Evolutionary conservation across 1,140 invertebrate genomes (phyloP), one percentile per base, ranked within the genome.

Genomic region (Araneus ventricosus): DNA sequence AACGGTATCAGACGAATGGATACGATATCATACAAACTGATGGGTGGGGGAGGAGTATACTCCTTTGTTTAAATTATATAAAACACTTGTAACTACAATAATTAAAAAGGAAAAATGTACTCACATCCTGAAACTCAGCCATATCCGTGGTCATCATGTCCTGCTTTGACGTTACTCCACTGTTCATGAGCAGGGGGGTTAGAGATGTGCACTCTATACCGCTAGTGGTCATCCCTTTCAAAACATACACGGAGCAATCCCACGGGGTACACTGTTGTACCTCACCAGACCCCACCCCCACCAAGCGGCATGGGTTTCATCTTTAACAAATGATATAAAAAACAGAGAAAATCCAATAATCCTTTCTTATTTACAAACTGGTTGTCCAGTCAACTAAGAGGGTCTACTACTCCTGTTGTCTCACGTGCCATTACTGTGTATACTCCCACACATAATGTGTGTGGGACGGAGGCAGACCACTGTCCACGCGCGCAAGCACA

Each of bases 131-230:
- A 79, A 92, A 92, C 27, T 92, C 91, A 10, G 84, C 91, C 91
- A 92, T 92, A 88, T 92, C 91, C 61, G 91, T 87, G 22, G 91
- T 92, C 91, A 92, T 92, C 82, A 92, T 92, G 82, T 70, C 84
- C 30, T 92, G 61, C 27, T 92, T 92, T 37, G 67, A 3, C 8
- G 91, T 41, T 41, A 92, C 91, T 92, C 91, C 91, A 92, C 63
- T 87, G 52, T 92, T 92, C 82, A 92, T 59, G 20, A 92, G 45
- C 80, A 87, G 41, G 61, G 91, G 84, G 85, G 82, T 41, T 6
- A 87, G 27, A 88, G 22, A 79, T 59, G 91, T 87, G 34, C 91
- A 92, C 61, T 92, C 91, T 17, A 75, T 90, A 80, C 88, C 75
- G 39, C 63, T 89, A 5, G 90, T 37, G 41, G 63, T 70, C 91